These are phyloP conservation scores for Scartelaos histophorus DNA, from an alignment of 2,113 vertebrate species.

Conservation along the genomic window DNA sequence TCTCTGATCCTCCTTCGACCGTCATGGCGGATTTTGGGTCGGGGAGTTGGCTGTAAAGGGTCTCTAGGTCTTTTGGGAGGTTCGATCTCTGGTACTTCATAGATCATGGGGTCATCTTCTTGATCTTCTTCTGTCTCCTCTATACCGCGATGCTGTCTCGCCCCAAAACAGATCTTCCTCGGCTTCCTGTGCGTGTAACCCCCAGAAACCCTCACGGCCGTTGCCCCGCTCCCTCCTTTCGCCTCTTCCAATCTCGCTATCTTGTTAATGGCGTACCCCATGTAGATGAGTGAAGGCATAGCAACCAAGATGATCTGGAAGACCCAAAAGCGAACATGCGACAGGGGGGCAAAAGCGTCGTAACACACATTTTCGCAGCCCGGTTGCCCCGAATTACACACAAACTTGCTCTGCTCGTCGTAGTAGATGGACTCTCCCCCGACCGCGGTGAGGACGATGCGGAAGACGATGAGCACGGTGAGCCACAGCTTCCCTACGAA, in stretches of 20 bases:
- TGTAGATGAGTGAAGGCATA: constrained; percentile 92
- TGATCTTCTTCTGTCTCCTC: constrained; percentile 91
- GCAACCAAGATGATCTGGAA: constrained; percentile 97
- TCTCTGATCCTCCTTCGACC: constrained; percentile 86
- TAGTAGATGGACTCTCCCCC: constrained; percentile 99
- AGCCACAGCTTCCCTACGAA: constrained; percentile 99
- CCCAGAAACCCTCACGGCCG: constrained; percentile 58
- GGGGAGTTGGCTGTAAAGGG: constrained; percentile 76
- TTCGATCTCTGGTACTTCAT: constrained; percentile 91
- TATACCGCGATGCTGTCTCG: constrained; percentile 85
- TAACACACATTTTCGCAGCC: constrained; percentile 99
- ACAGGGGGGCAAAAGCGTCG: constrained; percentile 93
- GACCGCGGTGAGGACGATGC: constrained; percentile 95
- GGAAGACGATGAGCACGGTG: constrained; percentile 93
- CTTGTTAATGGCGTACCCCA: constrained; percentile 94
- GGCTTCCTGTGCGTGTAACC: constrained; percentile 80
- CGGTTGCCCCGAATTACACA: constrained; percentile 96
- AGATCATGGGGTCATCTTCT: constrained; percentile 98
- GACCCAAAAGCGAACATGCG: constrained; percentile 96
- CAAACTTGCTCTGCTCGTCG: constrained; percentile 97
- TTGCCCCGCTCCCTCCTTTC: constrained; percentile 63
- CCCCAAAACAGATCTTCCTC: constrained; percentile 83
- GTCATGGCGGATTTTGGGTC: constrained; percentile 82
- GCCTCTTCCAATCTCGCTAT: constrained; percentile 89
- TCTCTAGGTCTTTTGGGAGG: constrained; percentile 79